A percentile compares a stretch with the other conserved stretches of the same genome.
phyloP scores from a whole-genome alignment of 2,113 vertebrate species.

The Scolopax mira region DNA sequence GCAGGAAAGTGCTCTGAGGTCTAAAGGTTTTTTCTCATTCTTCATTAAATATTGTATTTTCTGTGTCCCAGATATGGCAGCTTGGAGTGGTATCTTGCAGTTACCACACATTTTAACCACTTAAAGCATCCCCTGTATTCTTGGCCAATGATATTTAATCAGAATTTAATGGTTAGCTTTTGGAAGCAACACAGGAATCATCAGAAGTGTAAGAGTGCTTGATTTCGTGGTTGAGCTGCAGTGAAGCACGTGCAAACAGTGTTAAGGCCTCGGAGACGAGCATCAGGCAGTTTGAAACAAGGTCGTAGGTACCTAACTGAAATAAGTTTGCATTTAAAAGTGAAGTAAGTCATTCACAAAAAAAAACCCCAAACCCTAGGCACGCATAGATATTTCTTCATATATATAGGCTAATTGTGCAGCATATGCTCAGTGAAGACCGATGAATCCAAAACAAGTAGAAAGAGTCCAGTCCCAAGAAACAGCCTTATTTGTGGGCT shows the following conservation, averaged over 20 bases:
- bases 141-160: background rate
- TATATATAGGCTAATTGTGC: background rate
- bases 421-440: background rate
- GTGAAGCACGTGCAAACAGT: background rate
- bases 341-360: background rate
- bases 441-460: background rate
- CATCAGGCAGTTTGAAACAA: background rate
- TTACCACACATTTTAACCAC: background rate
- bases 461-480: background rate
- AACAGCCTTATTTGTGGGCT: background rate
- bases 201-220: background rate
- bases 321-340: background rate
- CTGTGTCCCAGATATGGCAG: background rate
- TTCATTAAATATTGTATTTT: background rate
- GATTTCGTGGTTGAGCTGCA: background rate
- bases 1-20: background rate
- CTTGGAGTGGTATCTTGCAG: background rate
- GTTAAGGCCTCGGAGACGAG: background rate
- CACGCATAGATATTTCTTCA: background rate
- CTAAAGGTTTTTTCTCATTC: background rate
- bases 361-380: background rate
- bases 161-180: background rate
- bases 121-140: background rate
- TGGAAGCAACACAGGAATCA: background rate
- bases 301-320: background rate